These are phyloP conservation scores for Babyrousa celebensis DNA, from an alignment of 2,797 vertebrate genomes.

Conservation along the genomic window DNA sequence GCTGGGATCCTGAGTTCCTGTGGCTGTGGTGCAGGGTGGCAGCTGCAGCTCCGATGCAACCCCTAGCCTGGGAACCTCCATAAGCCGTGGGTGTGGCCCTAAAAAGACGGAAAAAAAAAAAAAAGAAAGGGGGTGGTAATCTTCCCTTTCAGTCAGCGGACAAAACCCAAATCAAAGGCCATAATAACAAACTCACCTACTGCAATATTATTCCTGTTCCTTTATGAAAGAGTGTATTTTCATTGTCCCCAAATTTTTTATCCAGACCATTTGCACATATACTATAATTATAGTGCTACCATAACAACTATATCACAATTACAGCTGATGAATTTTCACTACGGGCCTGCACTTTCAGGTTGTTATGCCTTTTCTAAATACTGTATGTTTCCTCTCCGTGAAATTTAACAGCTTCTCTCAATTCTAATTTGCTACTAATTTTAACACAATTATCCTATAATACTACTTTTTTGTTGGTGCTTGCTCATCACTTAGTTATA, in stretches of 20 bases:
- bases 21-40: no score
- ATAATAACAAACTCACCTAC: background rate
- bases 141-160: constrained; percentile 51
- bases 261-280: background rate
- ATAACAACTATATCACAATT: constrained; percentile 67
- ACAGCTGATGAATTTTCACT: constrained; percentile 67
- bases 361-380: constrained; percentile 67
- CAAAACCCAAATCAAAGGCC: constrained; percentile 7
- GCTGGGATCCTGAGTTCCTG: no score
- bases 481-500: constrained; percentile 10
- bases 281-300: constrained; percentile 19
- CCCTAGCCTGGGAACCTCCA: no score
- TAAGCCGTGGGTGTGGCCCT: no score
- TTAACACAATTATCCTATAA: constrained; percentile 54
- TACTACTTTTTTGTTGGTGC: background rate
- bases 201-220: background rate
- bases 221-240: constrained; percentile 25
- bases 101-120: no score
- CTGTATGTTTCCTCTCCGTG: background rate
- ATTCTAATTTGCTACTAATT: constrained; percentile 59
- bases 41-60: no score
- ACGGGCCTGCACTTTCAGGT: constrained; percentile 57
- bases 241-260: background rate
- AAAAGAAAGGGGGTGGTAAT: background rate
- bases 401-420: constrained; percentile 55